These are phyloP conservation scores for Drosophila sp. DNA, from an alignment of 1,140 invertebrate species.

Conservation along the genomic window DNA sequence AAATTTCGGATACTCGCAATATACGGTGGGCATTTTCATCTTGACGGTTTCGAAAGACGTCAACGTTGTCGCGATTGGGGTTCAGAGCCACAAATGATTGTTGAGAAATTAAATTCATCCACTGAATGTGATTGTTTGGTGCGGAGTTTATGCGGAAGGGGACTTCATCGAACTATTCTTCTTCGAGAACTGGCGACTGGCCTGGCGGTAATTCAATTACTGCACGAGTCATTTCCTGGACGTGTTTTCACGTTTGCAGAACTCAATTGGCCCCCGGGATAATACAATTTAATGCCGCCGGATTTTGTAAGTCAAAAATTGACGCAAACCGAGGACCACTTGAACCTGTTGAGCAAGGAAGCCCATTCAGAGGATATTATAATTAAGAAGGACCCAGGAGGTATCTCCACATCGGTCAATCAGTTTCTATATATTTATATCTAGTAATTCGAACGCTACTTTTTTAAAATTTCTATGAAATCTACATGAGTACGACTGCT, in stretches of 20 bases:
- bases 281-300: constrained; percentile 1
- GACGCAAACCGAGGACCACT: constrained; percentile 1
- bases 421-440: too few species aligned
- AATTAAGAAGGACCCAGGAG: background rate
- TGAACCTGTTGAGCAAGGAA: background rate
- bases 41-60: constrained; percentile 4
- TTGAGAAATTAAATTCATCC: constrained; percentile 15
- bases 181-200: constrained; percentile 11
- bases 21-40: constrained; percentile 6
- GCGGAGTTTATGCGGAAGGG: background rate
- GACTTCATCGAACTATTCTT: constrained; percentile 17
- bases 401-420: background rate
- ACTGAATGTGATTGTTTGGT: constrained; percentile 12
- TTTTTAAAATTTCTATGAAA: too few species aligned
- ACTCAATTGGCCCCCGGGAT: constrained; percentile 12
- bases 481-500: background rate
- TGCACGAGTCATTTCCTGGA: constrained; percentile 15
- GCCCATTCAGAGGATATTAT: background rate
- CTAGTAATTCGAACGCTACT: too few species aligned
- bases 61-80: constrained; percentile 8
- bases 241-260: background rate
- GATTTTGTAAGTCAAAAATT: constrained; percentile 5
- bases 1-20: too few species aligned
- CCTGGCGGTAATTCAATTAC: constrained; percentile 19
- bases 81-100: constrained; percentile 16